Base-by-base conservation (phyloP, 1,140 invertebrate genomes). In the Drosophila auraria region DNA sequence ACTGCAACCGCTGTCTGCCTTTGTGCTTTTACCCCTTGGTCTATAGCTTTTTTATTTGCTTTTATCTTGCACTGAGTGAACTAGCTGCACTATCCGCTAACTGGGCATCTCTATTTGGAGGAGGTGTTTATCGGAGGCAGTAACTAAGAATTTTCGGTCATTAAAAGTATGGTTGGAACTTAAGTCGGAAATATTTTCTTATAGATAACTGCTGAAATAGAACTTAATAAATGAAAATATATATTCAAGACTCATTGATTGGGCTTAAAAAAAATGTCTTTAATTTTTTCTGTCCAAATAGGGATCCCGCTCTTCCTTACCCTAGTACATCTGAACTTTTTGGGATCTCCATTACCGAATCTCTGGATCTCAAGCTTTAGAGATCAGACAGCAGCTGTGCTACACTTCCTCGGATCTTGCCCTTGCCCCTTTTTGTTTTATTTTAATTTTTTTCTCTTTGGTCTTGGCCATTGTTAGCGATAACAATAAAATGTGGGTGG, bases 401-500 rank as follows among this genome's bases (percentile, higher is more conserved):
- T 70, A 78, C 45, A 61, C 69, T 78, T 57, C 58, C 71, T 45
- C 51, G 45, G 66, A 66, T 33, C 51, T 57, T 56, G 77, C 84
- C 68, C 72, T 80, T 77, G 76, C 36, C 57, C 17, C 27, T 60
- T 27, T 63, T 9, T 33, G 12, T 60, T 33, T 58, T 30, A 63
- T 50, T 63, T 62, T 25, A 40, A 47, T 20, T 59, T 47, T 69
- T 30, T 20, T 56, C 8, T 20, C 8, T 40, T 57, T 54, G 45
- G 72, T 80, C 68, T 73, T 42, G 68, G 78, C 86, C 71, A 86
- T 89, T 90, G 82, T 89, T 86, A 71, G 38, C 87, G 71, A 90
- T 89, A 89, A 89, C 86, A 89, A 89, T 90, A 82, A 90, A 89
- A 86, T 90, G 82, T 89, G 84, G 84, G 86, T 89, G 86, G 86